These are phyloP conservation scores for Epinotia ramella DNA, from an alignment of 2,888 invertebrate genomes.

Conservation along the genomic window DNA sequence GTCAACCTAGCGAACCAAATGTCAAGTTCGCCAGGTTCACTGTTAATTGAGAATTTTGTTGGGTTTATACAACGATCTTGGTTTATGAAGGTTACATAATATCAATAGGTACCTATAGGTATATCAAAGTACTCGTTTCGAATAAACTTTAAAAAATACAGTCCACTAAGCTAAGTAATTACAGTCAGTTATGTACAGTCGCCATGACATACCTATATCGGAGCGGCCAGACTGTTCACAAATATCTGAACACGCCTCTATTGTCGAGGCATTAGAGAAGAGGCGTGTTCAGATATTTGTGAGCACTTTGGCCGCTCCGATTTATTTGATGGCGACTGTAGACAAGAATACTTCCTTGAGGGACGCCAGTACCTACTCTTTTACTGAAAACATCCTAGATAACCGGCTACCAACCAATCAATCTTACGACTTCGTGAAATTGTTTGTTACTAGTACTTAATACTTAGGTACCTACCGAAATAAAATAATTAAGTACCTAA, in stretches of 20 bases:
- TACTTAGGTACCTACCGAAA: neutral
- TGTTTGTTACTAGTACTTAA: neutral
- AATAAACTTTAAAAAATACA: neutral
- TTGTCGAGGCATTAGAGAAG: too few species aligned
- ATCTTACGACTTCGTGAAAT: neutral
- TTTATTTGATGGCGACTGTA: too few species aligned
- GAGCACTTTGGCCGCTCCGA: too few species aligned
- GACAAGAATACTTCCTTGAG: neutral
- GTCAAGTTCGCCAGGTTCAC: constrained; percentile 18
- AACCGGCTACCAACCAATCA: neutral
- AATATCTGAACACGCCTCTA: too few species aligned
- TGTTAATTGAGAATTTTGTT: neutral
- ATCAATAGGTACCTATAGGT: neutral
- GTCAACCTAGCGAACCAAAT: constrained; percentile 23
- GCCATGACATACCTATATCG: too few species aligned
- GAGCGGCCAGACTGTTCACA: too few species aligned
- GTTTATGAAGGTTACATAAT: neutral
- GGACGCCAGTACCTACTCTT: neutral
- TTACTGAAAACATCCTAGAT: too few species aligned
- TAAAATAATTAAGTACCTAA: neutral
- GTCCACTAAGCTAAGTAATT: too few species aligned
- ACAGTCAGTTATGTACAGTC: too few species aligned
- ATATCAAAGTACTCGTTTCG: neutral
- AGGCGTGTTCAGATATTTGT: too few species aligned
- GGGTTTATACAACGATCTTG: neutral